Evolutionary conservation across 2,113 vertebrate genomes (phyloP).

Genomic region (Machaerirhynchus nigripectus): DNA sequence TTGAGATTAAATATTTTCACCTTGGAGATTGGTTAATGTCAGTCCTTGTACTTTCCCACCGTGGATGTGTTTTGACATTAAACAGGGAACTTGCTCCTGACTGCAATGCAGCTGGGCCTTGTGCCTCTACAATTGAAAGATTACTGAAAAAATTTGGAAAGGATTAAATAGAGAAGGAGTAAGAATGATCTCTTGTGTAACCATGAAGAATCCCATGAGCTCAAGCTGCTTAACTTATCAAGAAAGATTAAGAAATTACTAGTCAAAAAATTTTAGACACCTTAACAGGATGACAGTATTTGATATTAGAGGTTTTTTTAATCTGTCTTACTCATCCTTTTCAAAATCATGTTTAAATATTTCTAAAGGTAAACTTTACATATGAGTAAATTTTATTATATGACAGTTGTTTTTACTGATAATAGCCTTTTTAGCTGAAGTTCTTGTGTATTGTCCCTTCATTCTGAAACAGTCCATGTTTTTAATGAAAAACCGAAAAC

Average conservation of each 20-base stretch:
- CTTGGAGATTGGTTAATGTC: not conserved
- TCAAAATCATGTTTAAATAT: not conserved
- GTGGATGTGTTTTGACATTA: not conserved
- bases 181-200: not conserved
- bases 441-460: not conserved
- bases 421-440: not conserved
- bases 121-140: not conserved
- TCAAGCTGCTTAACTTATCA: not conserved
- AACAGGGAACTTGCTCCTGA: not conserved
- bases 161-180: not conserved
- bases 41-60: not conserved
- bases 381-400: not conserved
- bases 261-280: not conserved
- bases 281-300: not conserved
- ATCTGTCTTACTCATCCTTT: not conserved
- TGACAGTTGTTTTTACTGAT: not conserved
- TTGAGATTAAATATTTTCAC: not conserved
- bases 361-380: not conserved
- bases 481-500: not conserved
- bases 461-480: not conserved
- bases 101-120: not conserved
- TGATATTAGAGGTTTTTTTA: not conserved
- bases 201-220: not conserved
- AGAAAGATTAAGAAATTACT: not conserved
- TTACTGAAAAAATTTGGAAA: not conserved